Evolutionary conservation across 2,113 vertebrate species (phyloP).

Genomic region (Archilochus colubris): DNA sequence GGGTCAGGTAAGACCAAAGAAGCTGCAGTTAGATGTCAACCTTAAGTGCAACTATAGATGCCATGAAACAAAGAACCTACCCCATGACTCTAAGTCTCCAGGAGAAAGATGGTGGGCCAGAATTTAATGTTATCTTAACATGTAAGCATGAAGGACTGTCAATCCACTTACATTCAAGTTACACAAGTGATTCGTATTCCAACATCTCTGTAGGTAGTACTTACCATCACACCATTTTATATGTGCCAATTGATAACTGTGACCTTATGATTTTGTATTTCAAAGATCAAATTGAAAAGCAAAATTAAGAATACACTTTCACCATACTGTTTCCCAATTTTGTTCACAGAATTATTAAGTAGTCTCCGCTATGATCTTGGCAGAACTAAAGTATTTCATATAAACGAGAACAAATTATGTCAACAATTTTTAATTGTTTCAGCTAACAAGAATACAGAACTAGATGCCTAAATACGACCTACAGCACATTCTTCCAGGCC

Average conservation of each 20-base stretch:
- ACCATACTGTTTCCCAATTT: not conserved
- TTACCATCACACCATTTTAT: not conserved
- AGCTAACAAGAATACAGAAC: not conserved
- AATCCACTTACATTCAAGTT: not conserved
- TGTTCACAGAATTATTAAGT: not conserved
- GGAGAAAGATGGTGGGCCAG: not conserved
- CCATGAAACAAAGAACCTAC: not conserved
- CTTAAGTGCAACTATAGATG: not conserved
- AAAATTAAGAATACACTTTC: not conserved
- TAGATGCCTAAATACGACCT: not conserved
- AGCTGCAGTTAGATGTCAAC: not conserved
- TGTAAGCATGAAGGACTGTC: not conserved
- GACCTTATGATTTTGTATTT: not conserved
- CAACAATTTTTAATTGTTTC: slow-evolving; percentile 17
- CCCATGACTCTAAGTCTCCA: not conserved
- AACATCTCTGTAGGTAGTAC: not conserved
- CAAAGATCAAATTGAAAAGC: not conserved
- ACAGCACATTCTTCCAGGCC: not conserved
- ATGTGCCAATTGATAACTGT: not conserved
- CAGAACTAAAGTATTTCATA: not conserved
- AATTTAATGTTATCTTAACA: not conserved
- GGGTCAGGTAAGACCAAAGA: not conserved
- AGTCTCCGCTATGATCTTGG: not conserved
- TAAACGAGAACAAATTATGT: not conserved
- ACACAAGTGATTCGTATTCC: not conserved